A percentile compares a stretch with the other conserved stretches of the same genome.
phyloP scores from a whole-genome alignment of 2,797 vertebrate species.

The Dermochelys coriacea region DNA sequence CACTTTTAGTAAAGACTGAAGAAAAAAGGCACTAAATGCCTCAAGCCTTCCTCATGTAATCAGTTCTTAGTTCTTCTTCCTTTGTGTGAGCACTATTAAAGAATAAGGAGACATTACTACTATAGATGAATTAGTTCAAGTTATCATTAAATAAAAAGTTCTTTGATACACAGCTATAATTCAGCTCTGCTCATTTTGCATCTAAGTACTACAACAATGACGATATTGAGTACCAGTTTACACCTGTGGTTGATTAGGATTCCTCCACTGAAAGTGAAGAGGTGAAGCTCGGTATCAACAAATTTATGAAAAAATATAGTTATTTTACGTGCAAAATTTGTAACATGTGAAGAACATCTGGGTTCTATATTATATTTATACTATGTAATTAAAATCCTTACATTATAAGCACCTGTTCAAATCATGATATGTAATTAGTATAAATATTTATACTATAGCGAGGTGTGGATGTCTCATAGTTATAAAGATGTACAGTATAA shows the following conservation, averaged over 20 bases:
- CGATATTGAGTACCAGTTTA: not conserved
- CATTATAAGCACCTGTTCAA: slow-evolving; percentile 48
- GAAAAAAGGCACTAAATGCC: not conserved
- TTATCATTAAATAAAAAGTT: not conserved
- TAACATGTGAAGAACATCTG: not conserved
- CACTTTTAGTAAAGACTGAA: not conserved
- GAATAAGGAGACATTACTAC: no score
- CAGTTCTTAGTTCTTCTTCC: not conserved
- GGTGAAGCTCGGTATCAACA: not conserved
- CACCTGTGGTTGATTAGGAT: not conserved
- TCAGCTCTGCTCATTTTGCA: not conserved
- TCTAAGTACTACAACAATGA: not conserved
- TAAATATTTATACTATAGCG: slow-evolving; percentile 45
- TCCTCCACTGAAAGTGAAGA: not conserved
- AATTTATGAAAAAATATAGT: not conserved
- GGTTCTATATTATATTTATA: slow-evolving; percentile 8
- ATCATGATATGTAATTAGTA: slow-evolving; percentile 54
- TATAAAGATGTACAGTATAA: not conserved
- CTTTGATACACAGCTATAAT: not conserved
- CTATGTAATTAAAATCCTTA: slow-evolving; percentile 51
- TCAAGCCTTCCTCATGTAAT: not conserved
- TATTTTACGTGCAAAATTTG: not conserved
- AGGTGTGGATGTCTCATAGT: not conserved
- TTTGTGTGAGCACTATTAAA: not conserved
- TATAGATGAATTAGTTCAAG: no score